Base-by-base conservation (phyloP, 2,797 vertebrate genomes). In the Benthosema pterotum region DNA sequence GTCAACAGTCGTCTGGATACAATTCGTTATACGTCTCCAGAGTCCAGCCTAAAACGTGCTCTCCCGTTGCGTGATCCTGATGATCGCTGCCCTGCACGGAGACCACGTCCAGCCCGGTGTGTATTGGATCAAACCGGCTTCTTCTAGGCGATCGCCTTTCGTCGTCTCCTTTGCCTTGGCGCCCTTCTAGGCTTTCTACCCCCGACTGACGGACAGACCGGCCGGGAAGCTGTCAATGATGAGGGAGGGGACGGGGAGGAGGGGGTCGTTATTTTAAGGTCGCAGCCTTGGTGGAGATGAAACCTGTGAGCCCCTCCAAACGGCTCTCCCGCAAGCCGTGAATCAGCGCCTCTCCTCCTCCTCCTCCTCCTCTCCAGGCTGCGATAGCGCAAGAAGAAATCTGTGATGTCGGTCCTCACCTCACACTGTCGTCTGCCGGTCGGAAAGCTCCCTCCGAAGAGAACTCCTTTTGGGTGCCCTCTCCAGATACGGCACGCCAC, bases 171-270 rank as follows among this genome's bases (percentile, higher is more conserved):
- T 51, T 13, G 18, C 43, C 78, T 66, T 42, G 72, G 79, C 74
- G 78, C 78, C 65, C 80, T 85, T 74, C 80, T 85, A 73, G n/a
- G n/a, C n/a, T n/a, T n/a, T n/a, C n/a, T 86, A 83, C 82, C 70
- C 70, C 75, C 51, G 84, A 76, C 76, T 89, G 87, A 87, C 83
- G 82, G 87, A 88, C 65, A 78, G 86, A 86, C 82, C 86, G 79
- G 84, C 85, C 85, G 76, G 88, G 71, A 53, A 84, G 83, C 89
- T 90, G 91, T 90, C 88, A 88, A 61, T 83, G 81, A 78, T 67
- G 72, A 78, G 60, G 75, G 69, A 11, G 28, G 32, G 32, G 54
- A 3, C 38, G 60, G 5, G 25, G 42, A 16, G 52, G 52, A 11
- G 53, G 79, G 47, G 64, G 67, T 67, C 67, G 71, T 80, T 87